Conservation (phyloP, 2,888 invertebrate species). For the Platycnemis pennipes region DNA sequence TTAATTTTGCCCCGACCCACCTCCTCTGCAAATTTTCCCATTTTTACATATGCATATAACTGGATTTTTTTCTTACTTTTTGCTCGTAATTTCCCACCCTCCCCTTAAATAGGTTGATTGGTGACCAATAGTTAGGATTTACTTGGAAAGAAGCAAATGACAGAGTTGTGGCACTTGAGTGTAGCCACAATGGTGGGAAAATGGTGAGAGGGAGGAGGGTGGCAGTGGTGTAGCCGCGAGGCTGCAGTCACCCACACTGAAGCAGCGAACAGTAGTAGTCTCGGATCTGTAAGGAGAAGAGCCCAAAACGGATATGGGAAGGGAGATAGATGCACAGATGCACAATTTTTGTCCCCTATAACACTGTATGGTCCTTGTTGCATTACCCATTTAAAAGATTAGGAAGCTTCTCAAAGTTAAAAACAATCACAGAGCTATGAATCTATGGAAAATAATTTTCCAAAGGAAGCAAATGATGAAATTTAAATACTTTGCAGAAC, state of each 20-base stretch:
- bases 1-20: constrained; percentile 64
- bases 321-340: constrained; percentile 34
- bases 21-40: constrained; percentile 60
- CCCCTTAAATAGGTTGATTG: constrained; percentile 61
- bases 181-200: constrained; percentile 64
- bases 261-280: constrained; percentile 63
- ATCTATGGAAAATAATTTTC: background rate
- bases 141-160: constrained; percentile 67
- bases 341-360: background rate
- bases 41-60: constrained; percentile 42
- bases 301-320: constrained; percentile 58
- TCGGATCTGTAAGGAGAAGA: constrained; percentile 67
- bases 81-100: constrained; percentile 56
- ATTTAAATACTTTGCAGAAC: background rate
- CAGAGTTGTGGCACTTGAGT: constrained; percentile 60
- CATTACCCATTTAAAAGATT: background rate
- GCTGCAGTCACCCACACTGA: constrained; percentile 66
- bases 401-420: background rate
- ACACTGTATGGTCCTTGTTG: background rate
- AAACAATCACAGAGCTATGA: background rate
- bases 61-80: constrained; percentile 62
- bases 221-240: constrained; percentile 56
- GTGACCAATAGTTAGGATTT: constrained; percentile 55
- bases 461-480: background rate
- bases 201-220: constrained; percentile 68